Conservation (phyloP, 2,113 vertebrate species). For the Gallinago jamesoni region DNA sequence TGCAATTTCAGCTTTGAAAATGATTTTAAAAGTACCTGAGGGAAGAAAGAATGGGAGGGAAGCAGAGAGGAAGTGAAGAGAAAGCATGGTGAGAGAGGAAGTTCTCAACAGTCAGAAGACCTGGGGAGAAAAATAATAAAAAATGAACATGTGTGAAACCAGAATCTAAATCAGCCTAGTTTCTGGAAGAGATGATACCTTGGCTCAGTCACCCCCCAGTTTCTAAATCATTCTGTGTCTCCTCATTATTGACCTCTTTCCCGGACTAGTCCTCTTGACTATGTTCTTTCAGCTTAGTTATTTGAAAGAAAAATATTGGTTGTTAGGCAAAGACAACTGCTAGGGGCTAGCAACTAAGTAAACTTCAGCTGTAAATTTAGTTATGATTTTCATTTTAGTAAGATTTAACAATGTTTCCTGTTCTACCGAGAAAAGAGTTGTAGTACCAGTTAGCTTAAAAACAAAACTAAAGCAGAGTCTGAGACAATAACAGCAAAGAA, state of each 20-base stretch:
- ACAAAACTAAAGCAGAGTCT: not conserved
- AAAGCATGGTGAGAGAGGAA: not conserved
- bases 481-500: not conserved
- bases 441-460: not conserved
- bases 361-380: not conserved
- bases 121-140: not conserved
- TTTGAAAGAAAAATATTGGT: not conserved
- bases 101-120: slow-evolving; percentile 18
- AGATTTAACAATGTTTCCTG: not conserved
- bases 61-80: slow-evolving; percentile 34
- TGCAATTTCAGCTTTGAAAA: slow-evolving; percentile 58
- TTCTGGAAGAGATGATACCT: not conserved
- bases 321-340: not conserved
- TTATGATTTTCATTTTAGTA: not conserved
- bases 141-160: not conserved
- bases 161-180: not conserved
- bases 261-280: not conserved
- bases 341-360: not conserved
- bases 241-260: not conserved
- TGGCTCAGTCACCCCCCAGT: not conserved
- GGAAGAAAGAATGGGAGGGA: slow-evolving; percentile 41
- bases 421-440: not conserved
- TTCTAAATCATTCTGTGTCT: not conserved
- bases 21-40: slow-evolving; percentile 41
- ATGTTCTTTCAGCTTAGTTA: not conserved